Conservation (phyloP, 2,113 vertebrate species). For the Mastomys coucha region DNA sequence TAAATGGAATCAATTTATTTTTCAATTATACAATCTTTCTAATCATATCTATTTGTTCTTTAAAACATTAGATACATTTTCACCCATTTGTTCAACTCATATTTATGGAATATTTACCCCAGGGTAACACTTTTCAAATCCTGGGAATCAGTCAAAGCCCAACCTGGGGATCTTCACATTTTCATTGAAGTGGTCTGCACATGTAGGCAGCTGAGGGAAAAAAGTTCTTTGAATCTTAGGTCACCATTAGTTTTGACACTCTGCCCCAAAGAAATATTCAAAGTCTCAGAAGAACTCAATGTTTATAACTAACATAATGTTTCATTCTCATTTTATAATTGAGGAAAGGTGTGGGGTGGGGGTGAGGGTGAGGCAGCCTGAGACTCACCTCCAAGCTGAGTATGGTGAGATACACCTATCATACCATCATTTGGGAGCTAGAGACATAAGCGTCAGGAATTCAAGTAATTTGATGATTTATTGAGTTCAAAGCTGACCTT, state of each 20-base stretch:
- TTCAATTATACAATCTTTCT: background rate
- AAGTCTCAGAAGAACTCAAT: background rate
- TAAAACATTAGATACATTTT: conserved; percentile 12
- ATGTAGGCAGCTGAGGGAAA: background rate
- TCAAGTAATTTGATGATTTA: background rate
- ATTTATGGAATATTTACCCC: background rate
- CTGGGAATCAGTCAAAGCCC: background rate
- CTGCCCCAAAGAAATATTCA: background rate
- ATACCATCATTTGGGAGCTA: background rate
- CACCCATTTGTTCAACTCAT: background rate
- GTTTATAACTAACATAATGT: background rate
- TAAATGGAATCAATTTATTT: background rate
- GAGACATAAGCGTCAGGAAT: background rate
- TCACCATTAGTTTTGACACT: background rate
- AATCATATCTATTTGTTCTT: background rate
- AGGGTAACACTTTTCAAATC: background rate
- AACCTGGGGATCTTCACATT: background rate
- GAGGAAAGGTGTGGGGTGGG: no score
- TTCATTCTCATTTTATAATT: conserved; percentile 1
- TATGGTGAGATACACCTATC: background rate
- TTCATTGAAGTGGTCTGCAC: background rate
- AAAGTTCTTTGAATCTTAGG: background rate
- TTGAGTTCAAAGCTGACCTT: background rate
- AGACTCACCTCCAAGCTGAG: background rate
- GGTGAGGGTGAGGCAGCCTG: background rate